Percentiles rank a stretch among this genome's conserved stretches.
These are phyloP conservation scores for Apamea crenata DNA, from an alignment of 2,888 invertebrate species.

Conservation along the genomic window DNA sequence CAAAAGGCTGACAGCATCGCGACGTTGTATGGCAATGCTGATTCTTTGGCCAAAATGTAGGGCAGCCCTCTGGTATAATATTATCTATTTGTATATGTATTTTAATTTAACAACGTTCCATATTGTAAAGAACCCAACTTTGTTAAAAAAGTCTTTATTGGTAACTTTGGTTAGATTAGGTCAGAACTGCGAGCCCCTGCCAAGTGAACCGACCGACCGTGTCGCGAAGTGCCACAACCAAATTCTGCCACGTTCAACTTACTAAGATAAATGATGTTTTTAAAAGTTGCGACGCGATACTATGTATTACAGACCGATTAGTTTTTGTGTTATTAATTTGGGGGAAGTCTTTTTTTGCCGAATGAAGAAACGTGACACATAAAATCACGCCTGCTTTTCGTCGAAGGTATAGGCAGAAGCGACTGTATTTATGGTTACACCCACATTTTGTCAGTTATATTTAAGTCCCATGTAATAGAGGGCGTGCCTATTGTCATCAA, in stretches of 20 bases:
- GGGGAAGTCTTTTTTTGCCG: not conserved
- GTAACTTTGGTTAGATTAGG: not conserved
- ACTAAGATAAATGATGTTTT: constrained; percentile 32
- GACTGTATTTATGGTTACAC: not conserved
- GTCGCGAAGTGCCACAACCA: constrained; percentile 20
- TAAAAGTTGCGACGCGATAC: constrained; percentile 29
- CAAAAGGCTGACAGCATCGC: not conserved
- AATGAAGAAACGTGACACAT: not conserved
- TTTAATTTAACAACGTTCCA: not conserved
- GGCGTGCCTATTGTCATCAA: not conserved
- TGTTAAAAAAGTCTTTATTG: not conserved
- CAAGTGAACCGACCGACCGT: not conserved
- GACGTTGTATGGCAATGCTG: not conserved
- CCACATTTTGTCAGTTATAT: not conserved
- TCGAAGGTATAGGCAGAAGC: not conserved
- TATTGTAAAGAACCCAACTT: not conserved
- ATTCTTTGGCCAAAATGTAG: not conserved
- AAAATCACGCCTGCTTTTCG: not conserved
- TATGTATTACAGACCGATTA: constrained; percentile 22
- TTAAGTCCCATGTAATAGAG: not conserved
- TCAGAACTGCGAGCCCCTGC: constrained; percentile 7
- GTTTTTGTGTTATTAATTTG: constrained; percentile 11
- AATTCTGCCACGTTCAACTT: constrained; percentile 27
- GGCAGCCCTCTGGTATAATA: too few relatives aligned
- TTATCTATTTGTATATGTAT: not conserved